These are phyloP conservation scores for Fulmarus glacialis DNA, from an alignment of 2,113 vertebrate genomes.

Conservation along the genomic window DNA sequence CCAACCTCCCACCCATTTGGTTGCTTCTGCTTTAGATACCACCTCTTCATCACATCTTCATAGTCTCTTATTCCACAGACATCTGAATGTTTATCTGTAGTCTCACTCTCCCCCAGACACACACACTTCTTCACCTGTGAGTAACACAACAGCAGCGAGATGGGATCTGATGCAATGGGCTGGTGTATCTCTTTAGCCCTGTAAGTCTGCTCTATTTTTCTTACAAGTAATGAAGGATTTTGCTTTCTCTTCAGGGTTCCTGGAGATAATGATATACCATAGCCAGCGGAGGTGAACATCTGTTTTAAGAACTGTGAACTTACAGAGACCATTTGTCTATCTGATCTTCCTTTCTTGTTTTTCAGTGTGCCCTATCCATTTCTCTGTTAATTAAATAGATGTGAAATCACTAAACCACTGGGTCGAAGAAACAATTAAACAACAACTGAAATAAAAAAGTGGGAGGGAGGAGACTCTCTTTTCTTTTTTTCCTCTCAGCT, in stretches of 20 bases:
- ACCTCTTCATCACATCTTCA: not conserved
- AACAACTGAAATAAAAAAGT: slow-evolving; percentile 42
- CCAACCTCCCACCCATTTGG: not conserved
- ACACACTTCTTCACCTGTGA: not conserved
- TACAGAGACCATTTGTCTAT: slow-evolving; percentile 71
- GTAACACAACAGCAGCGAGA: not conserved
- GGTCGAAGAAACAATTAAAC: slow-evolving; percentile 59
- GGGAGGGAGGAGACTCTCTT: not conserved
- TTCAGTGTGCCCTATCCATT: slow-evolving; percentile 52
- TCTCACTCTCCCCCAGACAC: not conserved
- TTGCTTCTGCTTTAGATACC: not conserved
- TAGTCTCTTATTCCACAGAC: not conserved
- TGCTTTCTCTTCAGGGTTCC: slow-evolving; percentile 66
- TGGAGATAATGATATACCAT: slow-evolving; percentile 68
- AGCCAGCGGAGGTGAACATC: slow-evolving; percentile 73
- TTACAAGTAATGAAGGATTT: slow-evolving; percentile 41
- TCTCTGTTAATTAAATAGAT: slow-evolving; percentile 73
- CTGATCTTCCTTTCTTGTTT: slow-evolving; percentile 65
- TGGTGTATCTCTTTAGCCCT: not conserved
- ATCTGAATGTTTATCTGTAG: not conserved
- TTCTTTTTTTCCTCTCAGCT: slow-evolving; percentile 34
- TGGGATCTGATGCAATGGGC: not conserved
- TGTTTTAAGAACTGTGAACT: slow-evolving; percentile 73
- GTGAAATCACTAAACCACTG: slow-evolving; percentile 64
- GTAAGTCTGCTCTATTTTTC: not conserved